Base-by-base conservation (phyloP, 2,888 invertebrate genomes). In the Euzetes globulus region DNA sequence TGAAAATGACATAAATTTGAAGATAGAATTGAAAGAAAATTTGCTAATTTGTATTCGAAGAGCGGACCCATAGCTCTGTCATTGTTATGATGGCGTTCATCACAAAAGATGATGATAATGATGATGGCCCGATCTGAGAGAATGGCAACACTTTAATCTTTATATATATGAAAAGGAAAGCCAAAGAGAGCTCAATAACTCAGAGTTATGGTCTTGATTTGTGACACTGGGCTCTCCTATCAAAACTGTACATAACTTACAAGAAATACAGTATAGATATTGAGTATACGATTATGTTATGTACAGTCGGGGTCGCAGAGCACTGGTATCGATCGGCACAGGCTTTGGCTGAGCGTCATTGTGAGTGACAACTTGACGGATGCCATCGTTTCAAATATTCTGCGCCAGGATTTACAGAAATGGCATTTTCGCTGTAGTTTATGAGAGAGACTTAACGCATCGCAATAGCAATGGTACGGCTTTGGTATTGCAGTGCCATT, bases 151-250 rank as follows among this genome's bases (percentile, higher is more conserved):
- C 71, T 71, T 47, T 71, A 71, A 71, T 71, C 71, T 29, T 47
- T 50, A 71, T 71, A 71, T 71, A 71, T 71, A 71, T 55, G 71
- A 71, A 71, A 55, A 71, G 71, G 71, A 71, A 71, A 71, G 68
- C 68, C 68, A 68, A 19, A 68, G 68, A 37, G 33, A 68, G 68
- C 13, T 22, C 41, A 68, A 68, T 68, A 68, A 68, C 41, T 68
- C 37, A 68, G 68, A 22, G 68, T 63, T 63, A 68, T 68, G 41
- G 68, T 68, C 68, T 63, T 68, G 68, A 68, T 68, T 68, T 68
- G 68, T 68, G 68, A 68, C 68, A 68, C 68, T 22, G 41, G 68
- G 17, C 60, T 60, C 27, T 27, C 27, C n/a, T 50, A 19, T 50
- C 19, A 50, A 50, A 50, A 50, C 50, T n/a, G n/a, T 55, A 55